Base-by-base conservation (phyloP, 2,888 invertebrate species). In the Apantesis nais region DNA sequence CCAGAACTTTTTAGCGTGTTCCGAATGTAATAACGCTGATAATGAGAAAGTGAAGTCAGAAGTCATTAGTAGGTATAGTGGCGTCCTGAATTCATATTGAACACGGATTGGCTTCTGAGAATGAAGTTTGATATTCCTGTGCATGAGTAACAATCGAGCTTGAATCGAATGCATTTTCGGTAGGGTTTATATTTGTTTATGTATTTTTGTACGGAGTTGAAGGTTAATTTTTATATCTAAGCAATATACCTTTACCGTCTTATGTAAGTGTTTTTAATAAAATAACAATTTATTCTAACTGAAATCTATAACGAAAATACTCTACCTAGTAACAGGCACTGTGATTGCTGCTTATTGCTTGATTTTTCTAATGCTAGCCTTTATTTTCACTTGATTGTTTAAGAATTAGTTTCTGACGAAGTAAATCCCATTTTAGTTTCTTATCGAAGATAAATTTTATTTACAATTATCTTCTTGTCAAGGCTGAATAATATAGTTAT, bases 21-120 rank as follows among this genome's bases (percentile, higher is more conserved):
- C 60, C 62, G 62, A 78, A 72, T 69, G 67, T 65, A 71, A 80
- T 74, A 71, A 73, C 66, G 66, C 65, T 16, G 58, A 66, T 64
- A 64, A 41, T 55, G 72, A 62, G 60, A 60, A 67, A 62, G 62
- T 71, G 66, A 67, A 76, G 62, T 66, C 76, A 70, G 70, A 78
- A 76, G 71, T 78, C 75, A 80, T 82, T 80, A 78, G 77, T 65
- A 73, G 65, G 64, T 71, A 78, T 75, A 73, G 70, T 70, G 75
- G 71, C 69, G 74, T 77, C 25, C 73, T 70, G 71, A 73, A 79
- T 75, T 78, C 70, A 78, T 80, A 81, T 77, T 70, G 76, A 67
- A 71, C 68, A 62, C 67, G 66, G 64, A 67, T 73, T 72, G 52
- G 68, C 14, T 62, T 37, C 66, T 31, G 62, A 44, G 62, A 70